These are phyloP conservation scores for Platyrinchus mystaceus DNA, from an alignment of 2,797 vertebrate species.

Conservation along the genomic window DNA sequence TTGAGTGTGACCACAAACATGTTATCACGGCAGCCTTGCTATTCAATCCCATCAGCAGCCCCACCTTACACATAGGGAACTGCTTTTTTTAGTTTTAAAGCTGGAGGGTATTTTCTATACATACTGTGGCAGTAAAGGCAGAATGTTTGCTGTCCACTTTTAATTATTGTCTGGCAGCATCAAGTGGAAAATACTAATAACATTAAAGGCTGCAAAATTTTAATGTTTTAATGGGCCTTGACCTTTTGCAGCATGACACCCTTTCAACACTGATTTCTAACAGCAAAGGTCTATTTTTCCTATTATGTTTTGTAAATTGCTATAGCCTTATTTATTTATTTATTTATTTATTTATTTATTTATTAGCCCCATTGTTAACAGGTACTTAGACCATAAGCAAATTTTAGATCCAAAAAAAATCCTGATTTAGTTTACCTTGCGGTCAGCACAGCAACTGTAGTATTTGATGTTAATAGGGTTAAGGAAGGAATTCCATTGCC, in stretches of 20 bases:
- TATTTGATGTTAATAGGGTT: conserved; percentile 6
- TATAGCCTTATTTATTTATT: neutral
- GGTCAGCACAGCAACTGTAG: neutral
- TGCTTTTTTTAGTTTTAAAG: neutral
- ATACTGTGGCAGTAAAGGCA: neutral
- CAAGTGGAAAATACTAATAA: conserved; percentile 54
- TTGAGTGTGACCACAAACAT: neutral
- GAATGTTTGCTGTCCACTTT: neutral
- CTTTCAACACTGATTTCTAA: conserved; percentile 19
- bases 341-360: neutral
- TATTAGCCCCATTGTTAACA: neutral
- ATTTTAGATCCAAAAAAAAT: neutral
- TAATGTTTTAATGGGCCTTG: conserved; percentile 34
- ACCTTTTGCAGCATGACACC: neutral
- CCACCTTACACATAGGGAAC: accelerated
- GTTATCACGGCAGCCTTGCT: neutral
- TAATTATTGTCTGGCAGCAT: conserved; percentile 36
- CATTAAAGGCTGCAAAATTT: conserved; percentile 16
- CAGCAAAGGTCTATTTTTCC: conserved; percentile 9
- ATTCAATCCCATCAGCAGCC: neutral
- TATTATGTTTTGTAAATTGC: conserved; percentile 7
- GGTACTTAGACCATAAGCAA: neutral
- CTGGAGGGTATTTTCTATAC: neutral
- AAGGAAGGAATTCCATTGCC: conserved; percentile 31
- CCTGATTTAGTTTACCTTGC: neutral